A percentile compares a stretch with the other conserved stretches of the same genome.
Evolutionary conservation across 2,797 vertebrate genomes (phyloP).

Genomic region (Esox lucius): DNA sequence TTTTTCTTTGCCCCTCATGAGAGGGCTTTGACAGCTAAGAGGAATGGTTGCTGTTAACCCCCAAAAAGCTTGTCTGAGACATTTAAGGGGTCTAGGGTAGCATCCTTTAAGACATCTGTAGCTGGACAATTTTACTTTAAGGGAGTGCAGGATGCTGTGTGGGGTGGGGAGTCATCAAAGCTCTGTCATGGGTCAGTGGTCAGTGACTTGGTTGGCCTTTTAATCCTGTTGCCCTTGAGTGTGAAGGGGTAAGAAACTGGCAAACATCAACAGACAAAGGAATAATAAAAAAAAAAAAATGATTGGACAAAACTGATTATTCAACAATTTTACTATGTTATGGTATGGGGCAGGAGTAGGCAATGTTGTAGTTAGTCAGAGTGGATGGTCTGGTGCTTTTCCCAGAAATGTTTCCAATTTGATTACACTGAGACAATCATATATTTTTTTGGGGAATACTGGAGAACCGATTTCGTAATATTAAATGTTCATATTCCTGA

Average conservation of each 20-base stretch:
- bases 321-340: constrained; percentile 25
- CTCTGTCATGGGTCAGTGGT: constrained; percentile 68
- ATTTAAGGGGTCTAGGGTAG: constrained; percentile 56
- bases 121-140: constrained; percentile 64
- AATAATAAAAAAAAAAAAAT: constrained; percentile 39
- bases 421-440: too few relatives aligned
- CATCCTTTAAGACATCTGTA: constrained; percentile 23
- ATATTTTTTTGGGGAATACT: too few relatives aligned
- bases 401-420: too few relatives aligned
- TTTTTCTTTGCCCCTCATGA: constrained; percentile 39
- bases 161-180: constrained; percentile 69
- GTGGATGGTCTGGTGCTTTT: too few relatives aligned
- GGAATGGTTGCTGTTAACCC: constrained; percentile 56
- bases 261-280: constrained; percentile 61
- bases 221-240: constrained; percentile 54
- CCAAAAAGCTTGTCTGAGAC: constrained; percentile 59
- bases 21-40: constrained; percentile 59
- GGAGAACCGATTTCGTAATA: too few relatives aligned
- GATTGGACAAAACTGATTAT: constrained; percentile 33
- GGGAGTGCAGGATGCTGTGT: not conserved
- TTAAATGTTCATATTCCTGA: too few relatives aligned
- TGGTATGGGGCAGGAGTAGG: not conserved
- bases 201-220: constrained; percentile 62
- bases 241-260: constrained; percentile 33
- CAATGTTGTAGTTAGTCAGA: too few relatives aligned